Evolutionary conservation across 37 sponge, comb jelly and placozoan genomes (phyloP).

Genomic region (Hormiphora californensis): DNA sequence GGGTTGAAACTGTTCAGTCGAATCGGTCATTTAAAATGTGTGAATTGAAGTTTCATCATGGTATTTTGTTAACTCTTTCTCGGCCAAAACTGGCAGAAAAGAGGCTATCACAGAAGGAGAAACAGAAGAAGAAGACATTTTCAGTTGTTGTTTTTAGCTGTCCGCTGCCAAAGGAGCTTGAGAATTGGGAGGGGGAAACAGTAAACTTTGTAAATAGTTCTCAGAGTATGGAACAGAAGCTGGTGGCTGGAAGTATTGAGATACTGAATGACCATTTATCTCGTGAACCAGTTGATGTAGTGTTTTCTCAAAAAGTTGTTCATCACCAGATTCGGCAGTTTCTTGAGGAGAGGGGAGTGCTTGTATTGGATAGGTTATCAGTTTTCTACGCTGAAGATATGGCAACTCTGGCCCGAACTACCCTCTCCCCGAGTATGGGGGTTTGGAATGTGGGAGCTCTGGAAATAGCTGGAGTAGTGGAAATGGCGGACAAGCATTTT

Average conservation of each 20-base stretch:
- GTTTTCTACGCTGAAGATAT: slow-evolving; percentile 24
- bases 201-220: neutral
- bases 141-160: slow-evolving; percentile 13
- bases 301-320: slow-evolving; percentile 12
- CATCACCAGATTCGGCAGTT: neutral
- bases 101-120: too few species aligned
- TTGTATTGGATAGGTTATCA: slow-evolving; percentile 27
- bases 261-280: neutral
- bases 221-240: neutral
- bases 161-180: neutral
- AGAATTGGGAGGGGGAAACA: slow-evolving; percentile 29
- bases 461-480: neutral
- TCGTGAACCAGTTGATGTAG: neutral
- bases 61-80: neutral
- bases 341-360: neutral
- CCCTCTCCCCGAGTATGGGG: neutral
- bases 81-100: too few species aligned
- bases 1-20: neutral
- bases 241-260: slow-evolving; percentile 2
- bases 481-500: neutral
- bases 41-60: slow-evolving; percentile 18
- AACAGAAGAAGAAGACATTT: too few species aligned
- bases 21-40: too few species aligned
- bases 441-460: neutral
- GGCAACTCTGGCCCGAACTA: neutral